Evolutionary conservation across 2,888 invertebrate genomes (phyloP), one percentile per base, ranked within the genome.

Genomic region (Dolichomitus sp.): DNA sequence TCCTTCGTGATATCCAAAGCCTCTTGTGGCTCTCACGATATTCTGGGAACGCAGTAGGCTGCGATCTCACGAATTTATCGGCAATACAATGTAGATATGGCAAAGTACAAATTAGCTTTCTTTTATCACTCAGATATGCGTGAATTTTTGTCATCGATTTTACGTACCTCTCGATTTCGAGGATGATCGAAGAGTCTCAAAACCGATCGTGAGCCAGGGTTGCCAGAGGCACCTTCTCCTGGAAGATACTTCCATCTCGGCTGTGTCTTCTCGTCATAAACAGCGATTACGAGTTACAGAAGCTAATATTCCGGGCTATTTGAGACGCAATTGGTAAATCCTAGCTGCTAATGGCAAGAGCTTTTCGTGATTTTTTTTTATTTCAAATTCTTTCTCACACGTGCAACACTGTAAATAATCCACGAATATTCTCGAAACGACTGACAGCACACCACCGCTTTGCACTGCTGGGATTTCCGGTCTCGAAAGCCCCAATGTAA

Each of bases 201-300:
- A 73, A 42, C 82, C 89, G 61, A 89, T 83, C 80, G 81, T 88
- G 72, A 92, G 90, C 93, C 93, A 93, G 74, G 93, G 93, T 82
- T 93, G 93, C 93, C 93, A 93, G 63, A 93, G 88, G 78, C 85
- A 88, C 42, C 85, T 86, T 84, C 89, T 88, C 83, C 91, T 89
- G 68, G 89, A 84, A 73, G 90, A 87, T 65, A 92, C 80, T 84
- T 91, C 90, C 93, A 92, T 91, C 30, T 70, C 78, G 77, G 7
- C 59, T 33, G 57, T 72, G 61, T 33, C 52, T 42, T 17, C 61
- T 73, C 57, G 76, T 85, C 82, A 76, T 84, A 77, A 63, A 86
- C 74, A 19, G 63, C 48, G 14, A 48, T 57, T 40, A 17, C 45
- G 17, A 19, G 0, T 7, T 30, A 48, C 7, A 11, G 4, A 9